Conservation (phyloP, 2,797 vertebrate genomes). For the Natrix natrix region DNA sequence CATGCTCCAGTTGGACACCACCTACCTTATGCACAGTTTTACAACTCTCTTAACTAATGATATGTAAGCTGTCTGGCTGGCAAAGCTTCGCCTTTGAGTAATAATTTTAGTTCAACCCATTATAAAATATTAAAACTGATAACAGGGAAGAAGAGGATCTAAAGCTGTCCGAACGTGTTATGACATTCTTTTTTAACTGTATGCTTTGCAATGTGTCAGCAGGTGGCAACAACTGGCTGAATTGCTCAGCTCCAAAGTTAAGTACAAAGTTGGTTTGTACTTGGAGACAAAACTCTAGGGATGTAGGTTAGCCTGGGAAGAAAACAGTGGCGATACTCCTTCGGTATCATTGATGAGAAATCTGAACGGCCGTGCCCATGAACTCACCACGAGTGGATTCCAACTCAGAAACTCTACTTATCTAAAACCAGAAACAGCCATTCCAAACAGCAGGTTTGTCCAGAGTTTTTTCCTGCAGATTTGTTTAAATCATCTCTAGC, state of each 20-base stretch:
- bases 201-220: slow-evolving; percentile 40
- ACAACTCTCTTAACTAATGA: slow-evolving; percentile 30
- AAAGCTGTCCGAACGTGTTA: slow-evolving; percentile 20
- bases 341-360: background rate
- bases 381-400: background rate
- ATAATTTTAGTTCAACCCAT: background rate
- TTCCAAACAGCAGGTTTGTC: background rate
- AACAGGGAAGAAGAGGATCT: slow-evolving; percentile 17
- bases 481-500: slow-evolving; percentile 27
- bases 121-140: slow-evolving; percentile 23
- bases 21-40: background rate
- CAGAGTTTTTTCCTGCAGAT: background rate
- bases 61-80: slow-evolving; percentile 37
- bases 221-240: background rate
- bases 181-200: slow-evolving; percentile 3
- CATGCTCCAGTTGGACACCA: slow-evolving; percentile 13
- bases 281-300: background rate
- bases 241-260: background rate
- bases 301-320: background rate
- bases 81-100: slow-evolving; percentile 20
- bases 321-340: background rate
- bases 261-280: background rate
- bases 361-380: background rate
- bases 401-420: slow-evolving; percentile 16
- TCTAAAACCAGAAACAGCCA: background rate